A percentile compares a stretch with the other conserved stretches of the same genome.
Conservation (phyloP, 1,140 invertebrate genomes). For the Eurytemora carolleeae region DNA sequence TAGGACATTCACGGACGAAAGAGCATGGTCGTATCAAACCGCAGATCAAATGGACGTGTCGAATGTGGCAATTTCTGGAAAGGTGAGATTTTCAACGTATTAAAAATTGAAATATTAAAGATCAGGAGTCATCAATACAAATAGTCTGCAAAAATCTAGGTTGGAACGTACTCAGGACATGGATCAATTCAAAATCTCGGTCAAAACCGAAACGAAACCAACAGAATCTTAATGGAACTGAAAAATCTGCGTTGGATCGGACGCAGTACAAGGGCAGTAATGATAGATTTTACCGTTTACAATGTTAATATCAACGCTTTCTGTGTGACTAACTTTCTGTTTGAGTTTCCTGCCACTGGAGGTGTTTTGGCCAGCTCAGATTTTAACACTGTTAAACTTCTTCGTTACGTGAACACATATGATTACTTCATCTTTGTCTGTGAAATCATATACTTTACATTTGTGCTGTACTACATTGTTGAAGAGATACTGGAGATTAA, state of each 20-base stretch:
- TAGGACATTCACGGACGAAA: no score
- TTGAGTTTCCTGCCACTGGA: constrained; percentile 44
- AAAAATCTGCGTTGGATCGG: constrained; percentile 7
- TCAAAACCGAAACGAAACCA: neutral
- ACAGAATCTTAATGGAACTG: constrained; percentile 14
- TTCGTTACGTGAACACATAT: constrained; percentile 33
- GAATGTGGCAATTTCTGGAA: no score
- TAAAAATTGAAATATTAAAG: no score
- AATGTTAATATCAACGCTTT: constrained; percentile 50
- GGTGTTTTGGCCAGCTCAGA: constrained; percentile 39
- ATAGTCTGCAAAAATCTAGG: no score
- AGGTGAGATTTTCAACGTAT: no score
- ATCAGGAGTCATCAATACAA: no score
- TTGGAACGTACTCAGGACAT: neutral
- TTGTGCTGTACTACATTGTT: constrained; percentile 42
- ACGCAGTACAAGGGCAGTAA: constrained; percentile 39
- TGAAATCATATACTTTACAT: constrained; percentile 38
- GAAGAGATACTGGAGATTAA: constrained; percentile 42
- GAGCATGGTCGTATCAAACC: neutral
- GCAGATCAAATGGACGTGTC: neutral
- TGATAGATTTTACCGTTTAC: constrained; percentile 51
- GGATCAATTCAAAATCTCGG: constrained; percentile 6
- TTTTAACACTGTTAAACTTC: constrained; percentile 38
- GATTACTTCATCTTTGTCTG: constrained; percentile 38
- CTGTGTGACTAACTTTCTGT: constrained; percentile 22